Base-by-base conservation (phyloP, 2,797 vertebrate species). In the Coregonus suidteri region DNA sequence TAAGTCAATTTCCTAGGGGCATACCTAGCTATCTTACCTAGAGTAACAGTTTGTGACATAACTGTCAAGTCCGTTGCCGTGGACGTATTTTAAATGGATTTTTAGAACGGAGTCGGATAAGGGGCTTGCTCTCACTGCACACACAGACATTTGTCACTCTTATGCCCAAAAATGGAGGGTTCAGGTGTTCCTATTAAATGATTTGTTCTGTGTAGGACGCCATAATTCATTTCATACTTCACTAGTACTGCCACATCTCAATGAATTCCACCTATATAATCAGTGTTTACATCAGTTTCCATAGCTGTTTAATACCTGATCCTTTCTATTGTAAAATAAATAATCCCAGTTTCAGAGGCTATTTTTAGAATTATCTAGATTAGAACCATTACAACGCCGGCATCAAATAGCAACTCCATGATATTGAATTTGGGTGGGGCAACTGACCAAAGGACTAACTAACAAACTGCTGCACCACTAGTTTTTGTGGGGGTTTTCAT, bases 251-350 rank as follows among this genome's bases (percentile, higher is more conserved):
- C 87, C 66, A 77, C 77, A 35, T 71, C 6, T 77, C 54, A 70
- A 69, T 67, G 54, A 87, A 84, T 84, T 84, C 74, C 84, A 90
- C 34, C 14, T 53, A 53, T 31, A n/a, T 82, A 84, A 88, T 93
- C 90, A 88, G 89, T 90, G 90, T 93, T 93, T 93, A 93, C 92
- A 91, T 85, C 82, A 88, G 84, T 86, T 75, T 92, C 91, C 89
- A 90, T 87, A 90, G 81, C 79, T 90, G 87, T 82, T 83, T 83
- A 80, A 91, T 83, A 79, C 85, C 35, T 64, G 35, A 89, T 90
- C 88, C 90, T 89, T 90, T 83, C 89, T 92, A 92, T 93, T 93
- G 90, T 93, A 92, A 91, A 92, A 90, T 87, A 85, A 90, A 93
- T 89, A 90, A 87, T 90, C 90, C 86, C 88, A 85, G 79, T 91